A percentile compares a stretch with the other conserved stretches of the same genome.
These are phyloP conservation scores for Gastrophryne carolinensis DNA, from an alignment of 2,797 vertebrate genomes.

Conservation along the genomic window DNA sequence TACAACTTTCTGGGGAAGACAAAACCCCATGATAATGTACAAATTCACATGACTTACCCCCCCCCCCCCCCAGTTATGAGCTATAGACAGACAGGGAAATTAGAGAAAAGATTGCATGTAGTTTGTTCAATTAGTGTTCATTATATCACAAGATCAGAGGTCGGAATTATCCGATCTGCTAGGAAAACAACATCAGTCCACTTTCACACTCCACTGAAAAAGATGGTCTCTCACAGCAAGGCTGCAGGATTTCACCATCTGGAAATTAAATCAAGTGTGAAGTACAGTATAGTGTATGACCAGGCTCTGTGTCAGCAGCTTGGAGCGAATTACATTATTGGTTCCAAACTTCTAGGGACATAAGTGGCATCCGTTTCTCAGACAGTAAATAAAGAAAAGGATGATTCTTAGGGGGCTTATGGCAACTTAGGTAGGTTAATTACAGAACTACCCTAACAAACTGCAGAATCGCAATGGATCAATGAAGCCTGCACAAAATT, in stretches of 20 bases:
- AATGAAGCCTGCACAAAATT: constrained; percentile 24
- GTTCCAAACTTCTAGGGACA: constrained; percentile 98
- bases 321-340: constrained; percentile 99
- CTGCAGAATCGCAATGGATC: constrained; percentile 43
- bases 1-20: constrained; percentile 64
- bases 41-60: constrained; percentile 51
- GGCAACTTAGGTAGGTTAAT: too few relatives aligned
- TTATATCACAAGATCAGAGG: constrained; percentile 71
- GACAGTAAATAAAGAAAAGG: constrained; percentile 74
- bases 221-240: constrained; percentile 87
- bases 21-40: constrained; percentile 58
- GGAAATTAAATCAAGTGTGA: constrained; percentile 99
- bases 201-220: constrained; percentile 89
- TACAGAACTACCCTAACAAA: too few relatives aligned
- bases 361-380: constrained; percentile 82
- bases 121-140: constrained; percentile 63
- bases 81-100: constrained; percentile 56
- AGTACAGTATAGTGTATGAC: constrained; percentile 99
- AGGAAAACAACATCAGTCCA: constrained; percentile 88
- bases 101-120: constrained; percentile 58
- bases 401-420: constrained; percentile 60
- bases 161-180: constrained; percentile 77
- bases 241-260: constrained; percentile 92
- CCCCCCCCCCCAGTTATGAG: constrained; percentile 52
- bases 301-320: constrained; percentile 92